A percentile compares a stretch with the other conserved stretches of the same genome.
phyloP scores from a whole-genome alignment of 2,888 invertebrate species.

The Tinea trinotella region DNA sequence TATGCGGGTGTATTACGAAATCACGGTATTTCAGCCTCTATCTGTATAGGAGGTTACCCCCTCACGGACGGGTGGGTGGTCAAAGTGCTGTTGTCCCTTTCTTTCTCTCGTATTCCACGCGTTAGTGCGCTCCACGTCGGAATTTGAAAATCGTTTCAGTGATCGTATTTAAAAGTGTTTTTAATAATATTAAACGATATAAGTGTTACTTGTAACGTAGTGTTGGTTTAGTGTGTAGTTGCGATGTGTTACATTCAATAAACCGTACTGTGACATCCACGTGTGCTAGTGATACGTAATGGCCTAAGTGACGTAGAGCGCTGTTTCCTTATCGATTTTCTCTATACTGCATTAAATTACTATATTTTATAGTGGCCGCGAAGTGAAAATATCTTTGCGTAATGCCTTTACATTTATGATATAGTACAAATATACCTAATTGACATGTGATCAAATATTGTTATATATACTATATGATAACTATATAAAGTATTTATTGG shows the following conservation, averaged over 20 bases:
- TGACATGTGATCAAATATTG: background rate
- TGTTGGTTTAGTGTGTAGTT: constrained; percentile 28
- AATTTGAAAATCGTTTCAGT: constrained; percentile 30
- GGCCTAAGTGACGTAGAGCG: constrained; percentile 48
- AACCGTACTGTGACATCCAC: constrained; percentile 10
- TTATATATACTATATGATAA: background rate
- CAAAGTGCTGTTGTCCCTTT: constrained; percentile 47
- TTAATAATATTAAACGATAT: constrained; percentile 22
- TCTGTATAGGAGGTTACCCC: background rate
- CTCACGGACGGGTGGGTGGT: background rate
- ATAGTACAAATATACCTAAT: background rate
- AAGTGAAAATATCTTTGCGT: constrained; percentile 35
- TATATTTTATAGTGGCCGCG: constrained; percentile 53
- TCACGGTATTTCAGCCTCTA: background rate
- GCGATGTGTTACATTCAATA: background rate
- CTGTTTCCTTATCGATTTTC: constrained; percentile 69
- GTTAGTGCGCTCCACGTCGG: constrained; percentile 16
- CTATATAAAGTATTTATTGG: background rate
- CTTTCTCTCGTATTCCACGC: constrained; percentile 27
- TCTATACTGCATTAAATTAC: constrained; percentile 66
- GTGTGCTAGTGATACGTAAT: constrained; percentile 11
- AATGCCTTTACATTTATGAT: background rate
- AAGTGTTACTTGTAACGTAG: constrained; percentile 44
- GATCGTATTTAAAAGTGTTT: constrained; percentile 25
- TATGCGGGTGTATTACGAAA: background rate